Conservation (phyloP, 2,797 vertebrate genomes). For the Pseudochirops cupreus region DNA sequence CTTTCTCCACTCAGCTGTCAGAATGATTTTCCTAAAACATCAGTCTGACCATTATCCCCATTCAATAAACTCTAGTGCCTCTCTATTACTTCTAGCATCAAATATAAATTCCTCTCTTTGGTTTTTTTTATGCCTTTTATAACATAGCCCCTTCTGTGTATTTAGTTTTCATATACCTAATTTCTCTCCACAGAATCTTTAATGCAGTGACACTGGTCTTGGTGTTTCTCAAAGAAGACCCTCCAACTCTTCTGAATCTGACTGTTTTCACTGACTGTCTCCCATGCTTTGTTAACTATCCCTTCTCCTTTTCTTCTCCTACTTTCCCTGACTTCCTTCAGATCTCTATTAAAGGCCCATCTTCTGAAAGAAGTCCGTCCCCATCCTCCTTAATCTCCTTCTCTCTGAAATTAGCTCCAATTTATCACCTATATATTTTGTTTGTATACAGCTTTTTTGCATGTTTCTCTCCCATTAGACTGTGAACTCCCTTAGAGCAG, state of each 20-base stretch:
- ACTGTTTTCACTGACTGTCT: neutral
- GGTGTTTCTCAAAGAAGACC: neutral
- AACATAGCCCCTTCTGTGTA: neutral
- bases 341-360: neutral
- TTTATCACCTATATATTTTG: neutral
- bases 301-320: neutral
- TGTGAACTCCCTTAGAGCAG: neutral
- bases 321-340: neutral
- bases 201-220: neutral
- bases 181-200: neutral
- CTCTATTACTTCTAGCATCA: neutral
- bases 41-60: neutral
- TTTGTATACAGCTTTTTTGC: neutral
- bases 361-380: neutral
- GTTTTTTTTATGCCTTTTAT: neutral
- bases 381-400: neutral
- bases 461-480: neutral
- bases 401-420: neutral
- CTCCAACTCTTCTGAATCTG: neutral
- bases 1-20: neutral
- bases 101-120: neutral
- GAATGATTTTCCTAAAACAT: neutral
- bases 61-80: neutral
- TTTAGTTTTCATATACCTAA: neutral
- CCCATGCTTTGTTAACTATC: neutral